Conservation (phyloP, 2,888 invertebrate species). For the Drosophila macrospina region DNA sequence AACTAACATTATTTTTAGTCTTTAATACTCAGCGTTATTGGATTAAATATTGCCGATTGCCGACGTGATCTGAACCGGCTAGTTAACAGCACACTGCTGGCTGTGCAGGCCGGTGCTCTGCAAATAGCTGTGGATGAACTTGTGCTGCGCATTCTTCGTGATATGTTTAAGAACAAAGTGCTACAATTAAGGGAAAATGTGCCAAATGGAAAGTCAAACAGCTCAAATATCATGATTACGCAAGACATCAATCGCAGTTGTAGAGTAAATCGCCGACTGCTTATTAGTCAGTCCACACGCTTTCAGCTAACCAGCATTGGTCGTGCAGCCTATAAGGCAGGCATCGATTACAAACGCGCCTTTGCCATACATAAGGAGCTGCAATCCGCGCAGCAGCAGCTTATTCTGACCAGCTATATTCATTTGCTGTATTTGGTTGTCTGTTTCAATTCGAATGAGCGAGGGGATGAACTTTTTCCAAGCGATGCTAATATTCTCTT, state of each 20-base stretch:
- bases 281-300: constrained; percentile 85
- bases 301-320: constrained; percentile 90
- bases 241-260: constrained; percentile 71
- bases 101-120: constrained; percentile 87
- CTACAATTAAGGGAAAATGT: constrained; percentile 67
- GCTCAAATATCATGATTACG: constrained; percentile 79
- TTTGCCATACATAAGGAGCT: constrained; percentile 91
- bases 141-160: constrained; percentile 79
- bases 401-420: constrained; percentile 92
- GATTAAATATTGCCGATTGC: constrained; percentile 88
- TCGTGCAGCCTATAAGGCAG: constrained; percentile 94
- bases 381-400: constrained; percentile 89
- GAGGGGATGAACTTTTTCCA: constrained; percentile 89
- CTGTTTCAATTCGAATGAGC: constrained; percentile 80
- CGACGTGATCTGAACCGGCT: constrained; percentile 86
- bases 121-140: constrained; percentile 71
- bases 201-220: constrained; percentile 47
- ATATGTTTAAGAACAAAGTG: constrained; percentile 85
- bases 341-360: constrained; percentile 91
- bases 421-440: constrained; percentile 94
- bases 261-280: constrained; percentile 66
- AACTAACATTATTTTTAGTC: constrained; percentile 76
- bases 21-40: constrained; percentile 89
- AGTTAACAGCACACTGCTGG: constrained; percentile 88
- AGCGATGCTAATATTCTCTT: constrained; percentile 83